Percentiles rank a stretch among this genome's conserved stretches.
These are phyloP conservation scores for Isaurus tuberculatus DNA, from an alignment of 92 coral and sea anemone genomes.

Conservation along the genomic window DNA sequence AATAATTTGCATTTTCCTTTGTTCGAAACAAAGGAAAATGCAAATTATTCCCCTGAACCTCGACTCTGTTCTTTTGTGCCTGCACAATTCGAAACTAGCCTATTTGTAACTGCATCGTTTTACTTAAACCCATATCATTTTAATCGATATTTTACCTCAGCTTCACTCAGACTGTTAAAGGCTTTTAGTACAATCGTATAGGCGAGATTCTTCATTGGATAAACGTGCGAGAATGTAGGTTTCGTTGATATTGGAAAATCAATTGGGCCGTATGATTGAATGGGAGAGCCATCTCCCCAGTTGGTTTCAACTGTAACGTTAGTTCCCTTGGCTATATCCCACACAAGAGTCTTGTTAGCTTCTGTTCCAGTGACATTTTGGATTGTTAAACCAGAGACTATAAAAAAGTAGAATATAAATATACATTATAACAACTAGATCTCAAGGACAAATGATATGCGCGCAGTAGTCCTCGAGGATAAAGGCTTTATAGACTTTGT, in stretches of 20 bases:
- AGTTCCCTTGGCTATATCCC: background rate
- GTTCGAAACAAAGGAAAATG: too few species aligned
- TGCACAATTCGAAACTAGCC: too few species aligned
- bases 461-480: background rate
- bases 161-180: background rate
- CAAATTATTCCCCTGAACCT: too few species aligned
- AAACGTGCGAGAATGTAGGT: background rate
- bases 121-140: too few species aligned
- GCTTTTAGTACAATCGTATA: constrained; percentile 8
- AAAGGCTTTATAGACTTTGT: too few species aligned
- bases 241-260: background rate
- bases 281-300: constrained; percentile 24
- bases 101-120: too few species aligned
- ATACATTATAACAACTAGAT: background rate
- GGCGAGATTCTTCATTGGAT: background rate
- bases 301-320: background rate
- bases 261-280: background rate
- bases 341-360: background rate
- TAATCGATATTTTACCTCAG: background rate
- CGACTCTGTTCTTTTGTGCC: too few species aligned
- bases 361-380: background rate
- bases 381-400: constrained; percentile 22
- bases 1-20: too few species aligned
- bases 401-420: background rate
- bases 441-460: too few species aligned